phyloP scores from a whole-genome alignment of 1,140 invertebrate species.

The Conopomorpha cramerella region DNA sequence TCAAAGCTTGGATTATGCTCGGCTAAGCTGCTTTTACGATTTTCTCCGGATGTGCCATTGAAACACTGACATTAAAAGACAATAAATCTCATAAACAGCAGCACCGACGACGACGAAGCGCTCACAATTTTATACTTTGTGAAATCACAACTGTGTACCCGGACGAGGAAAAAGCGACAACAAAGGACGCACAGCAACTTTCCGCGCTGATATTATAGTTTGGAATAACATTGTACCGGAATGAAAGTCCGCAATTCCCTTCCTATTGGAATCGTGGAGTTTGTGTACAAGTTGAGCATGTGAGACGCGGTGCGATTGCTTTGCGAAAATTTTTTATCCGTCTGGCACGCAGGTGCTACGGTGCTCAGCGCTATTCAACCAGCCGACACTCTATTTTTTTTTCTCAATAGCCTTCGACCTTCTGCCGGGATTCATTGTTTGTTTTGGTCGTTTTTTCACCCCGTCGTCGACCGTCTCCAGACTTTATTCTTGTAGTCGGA shows the following conservation, averaged over 20 bases:
- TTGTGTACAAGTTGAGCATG: background rate
- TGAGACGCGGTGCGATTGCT: constrained; percentile 7
- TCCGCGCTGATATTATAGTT: background rate
- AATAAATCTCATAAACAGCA: no score
- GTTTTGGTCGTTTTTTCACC: constrained; percentile 21
- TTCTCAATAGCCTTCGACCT: constrained; percentile 21
- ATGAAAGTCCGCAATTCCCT: constrained; percentile 14
- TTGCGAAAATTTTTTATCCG: constrained; percentile 23
- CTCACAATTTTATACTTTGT: background rate
- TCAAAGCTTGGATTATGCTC: no score
- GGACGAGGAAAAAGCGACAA: background rate
- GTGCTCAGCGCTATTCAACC: constrained; percentile 11
- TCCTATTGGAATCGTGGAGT: constrained; percentile 10
- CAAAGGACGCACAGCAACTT: background rate
- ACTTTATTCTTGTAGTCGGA: constrained; percentile 1
- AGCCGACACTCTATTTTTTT: constrained; percentile 16
- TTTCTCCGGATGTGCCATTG: no score
- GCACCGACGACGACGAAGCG: no score
- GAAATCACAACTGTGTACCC: background rate
- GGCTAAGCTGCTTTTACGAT: no score
- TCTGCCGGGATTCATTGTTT: constrained; percentile 19
- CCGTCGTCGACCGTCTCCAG: constrained; percentile 10
- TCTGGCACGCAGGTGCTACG: constrained; percentile 31
- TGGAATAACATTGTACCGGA: background rate
- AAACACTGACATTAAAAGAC: no score